phyloP scores from a whole-genome alignment of 2,113 vertebrate genomes.

The Labeo rohita region DNA sequence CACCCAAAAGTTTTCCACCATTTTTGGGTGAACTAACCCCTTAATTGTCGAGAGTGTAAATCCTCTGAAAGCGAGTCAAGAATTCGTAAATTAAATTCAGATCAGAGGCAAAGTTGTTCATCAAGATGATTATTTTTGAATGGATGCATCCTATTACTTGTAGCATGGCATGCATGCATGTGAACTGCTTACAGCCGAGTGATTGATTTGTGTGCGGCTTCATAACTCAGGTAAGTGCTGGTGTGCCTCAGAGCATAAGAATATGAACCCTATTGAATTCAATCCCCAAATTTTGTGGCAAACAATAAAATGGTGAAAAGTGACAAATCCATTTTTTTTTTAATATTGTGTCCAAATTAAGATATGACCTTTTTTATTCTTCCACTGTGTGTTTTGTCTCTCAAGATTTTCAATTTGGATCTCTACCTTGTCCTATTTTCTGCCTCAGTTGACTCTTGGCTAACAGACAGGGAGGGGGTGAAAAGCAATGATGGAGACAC shows the following conservation, averaged over 20 bases:
- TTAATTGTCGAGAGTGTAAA: not conserved
- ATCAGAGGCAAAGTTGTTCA: not conserved
- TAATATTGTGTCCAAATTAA: conserved; percentile 22
- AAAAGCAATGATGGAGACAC: conserved; percentile 38
- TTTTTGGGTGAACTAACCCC: no score
- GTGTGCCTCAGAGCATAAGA: conserved; percentile 79
- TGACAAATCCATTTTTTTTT: conserved; percentile 42
- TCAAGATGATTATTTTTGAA: not conserved
- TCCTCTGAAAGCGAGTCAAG: not conserved
- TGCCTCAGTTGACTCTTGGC: conserved; percentile 47
- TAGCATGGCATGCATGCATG: conserved; percentile 61
- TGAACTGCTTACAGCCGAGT: conserved; percentile 58
- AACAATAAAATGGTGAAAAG: conserved; percentile 47
- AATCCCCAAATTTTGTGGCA: conserved; percentile 51
- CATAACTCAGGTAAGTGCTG: conserved; percentile 69
- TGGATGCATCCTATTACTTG: conserved; percentile 44
- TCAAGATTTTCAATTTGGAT: conserved; percentile 48
- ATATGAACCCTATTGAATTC: conserved; percentile 85
- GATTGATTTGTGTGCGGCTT: conserved; percentile 68
- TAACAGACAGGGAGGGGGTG: conserved; percentile 51
- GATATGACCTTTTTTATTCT: conserved; percentile 41
- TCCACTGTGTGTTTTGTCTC: conserved; percentile 49
- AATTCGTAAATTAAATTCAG: not conserved
- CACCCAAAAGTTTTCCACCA: no score
- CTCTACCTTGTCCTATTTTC: conserved; percentile 48